Evolutionary conservation across 2,888 invertebrate genomes (phyloP), one percentile per base, ranked within the genome.

Genomic region (Bursaphelenchus okinawaensis): DNA sequence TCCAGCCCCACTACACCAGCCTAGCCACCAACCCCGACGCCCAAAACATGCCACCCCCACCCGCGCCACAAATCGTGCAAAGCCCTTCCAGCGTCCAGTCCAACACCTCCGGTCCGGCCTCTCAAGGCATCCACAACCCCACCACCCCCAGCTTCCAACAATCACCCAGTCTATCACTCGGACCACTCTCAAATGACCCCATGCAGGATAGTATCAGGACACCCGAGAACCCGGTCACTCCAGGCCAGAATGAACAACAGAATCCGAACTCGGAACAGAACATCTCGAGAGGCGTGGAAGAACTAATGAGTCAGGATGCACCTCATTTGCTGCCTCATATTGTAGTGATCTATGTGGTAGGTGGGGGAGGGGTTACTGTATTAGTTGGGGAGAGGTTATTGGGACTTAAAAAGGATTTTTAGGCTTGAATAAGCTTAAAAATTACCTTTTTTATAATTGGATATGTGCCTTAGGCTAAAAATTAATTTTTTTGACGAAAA

Each of bases 291-390:
- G 68, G 52, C 7, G 67, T 70, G 26, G 68, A 70, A 22, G 65
- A 70, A 23, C 54, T 65, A 19, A 68, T 72, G 12, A 31, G 26
- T 26, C 58, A 67, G 8, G 78, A 80, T 29, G 72, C 69, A 19
- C 63, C 62, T 20, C 65, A 59, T 2, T 64, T 76, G 16, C 76
- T 92, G 81, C 89, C 90, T 24, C 92, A 93, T 0, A 90, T 91
- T 54, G 88, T 98, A 27, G 92, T 98, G 40, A 87, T 98, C 63
- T 98, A 98, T 85, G 87, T 98, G 69, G 90, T 98, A 63, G 58
- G 65, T 55, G 12, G 6, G 3, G 2, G 1, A 40, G 6, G 6
- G 16, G 12, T 57, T 27, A 6, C 26, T 20, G 24, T 59, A 26
- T 59, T 40, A 31, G 40, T 31, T 59, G n/a, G 16, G 28, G 3